Evolutionary conservation across 2,797 vertebrate genomes (phyloP).

Genomic region (Sternotherus odoratus): DNA sequence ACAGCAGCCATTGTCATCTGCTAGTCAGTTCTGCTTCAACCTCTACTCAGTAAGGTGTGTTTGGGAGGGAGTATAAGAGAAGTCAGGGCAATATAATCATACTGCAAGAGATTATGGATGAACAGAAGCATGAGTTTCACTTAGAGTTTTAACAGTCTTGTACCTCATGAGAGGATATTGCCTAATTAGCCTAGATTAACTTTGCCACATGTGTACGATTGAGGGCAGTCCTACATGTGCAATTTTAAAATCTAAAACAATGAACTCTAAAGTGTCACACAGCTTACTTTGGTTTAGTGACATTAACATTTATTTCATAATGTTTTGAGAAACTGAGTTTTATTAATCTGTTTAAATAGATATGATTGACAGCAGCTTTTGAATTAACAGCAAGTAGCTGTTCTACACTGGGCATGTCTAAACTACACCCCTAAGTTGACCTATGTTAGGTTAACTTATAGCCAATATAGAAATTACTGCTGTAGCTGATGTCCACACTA

Average conservation of each 20-base stretch:
- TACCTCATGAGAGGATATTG: neutral
- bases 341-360: neutral
- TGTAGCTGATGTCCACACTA: no score
- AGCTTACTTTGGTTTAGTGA: neutral
- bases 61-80: neutral
- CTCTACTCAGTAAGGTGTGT: accelerated
- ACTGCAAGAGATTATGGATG: neutral
- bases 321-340: neutral
- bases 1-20: accelerated
- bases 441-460: no score
- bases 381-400: neutral
- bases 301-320: neutral
- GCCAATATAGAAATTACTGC: no score
- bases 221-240: neutral
- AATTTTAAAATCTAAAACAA: accelerated
- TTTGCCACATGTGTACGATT: neutral
- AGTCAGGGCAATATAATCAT: accelerated
- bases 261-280: neutral
- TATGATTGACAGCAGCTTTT: neutral
- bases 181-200: neutral
- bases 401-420: neutral
- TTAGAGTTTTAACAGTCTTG: neutral
- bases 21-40: neutral
- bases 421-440: no score
- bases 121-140: accelerated